phyloP scores from a whole-genome alignment of 2,797 vertebrate species.

The Peromyscus attwateri region DNA sequence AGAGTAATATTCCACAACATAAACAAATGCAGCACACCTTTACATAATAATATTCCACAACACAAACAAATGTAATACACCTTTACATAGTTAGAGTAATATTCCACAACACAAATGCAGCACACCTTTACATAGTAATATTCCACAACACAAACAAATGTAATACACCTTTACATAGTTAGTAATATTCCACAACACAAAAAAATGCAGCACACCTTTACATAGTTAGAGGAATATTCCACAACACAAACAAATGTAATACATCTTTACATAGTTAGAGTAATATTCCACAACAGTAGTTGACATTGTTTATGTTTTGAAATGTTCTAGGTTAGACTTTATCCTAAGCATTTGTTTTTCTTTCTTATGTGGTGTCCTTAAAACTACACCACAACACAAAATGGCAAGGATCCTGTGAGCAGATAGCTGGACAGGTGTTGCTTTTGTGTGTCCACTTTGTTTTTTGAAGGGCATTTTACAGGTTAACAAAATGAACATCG shows the following conservation, averaged over 20 bases:
- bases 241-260: background rate
- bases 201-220: no score
- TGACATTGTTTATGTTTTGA: constrained; percentile 41
- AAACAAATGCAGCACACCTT: no score
- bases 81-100: no score
- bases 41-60: no score
- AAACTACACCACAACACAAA: background rate
- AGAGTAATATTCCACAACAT: no score
- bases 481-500: constrained; percentile 53
- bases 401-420: background rate
- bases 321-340: constrained; percentile 44
- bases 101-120: no score
- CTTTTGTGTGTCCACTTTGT: background rate
- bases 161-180: no score
- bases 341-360: constrained; percentile 55
- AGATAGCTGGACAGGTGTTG: constrained; percentile 23
- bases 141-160: no score
- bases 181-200: no score
- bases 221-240: no score
- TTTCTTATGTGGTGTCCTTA: constrained; percentile 53
- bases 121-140: no score
- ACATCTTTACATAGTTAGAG: background rate
- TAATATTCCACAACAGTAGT: background rate
- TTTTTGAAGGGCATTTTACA: constrained; percentile 68
- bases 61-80: no score